These are phyloP conservation scores for Brachionus manjavacas DNA, from an alignment of 1,140 invertebrate genomes.

Conservation along the genomic window DNA sequence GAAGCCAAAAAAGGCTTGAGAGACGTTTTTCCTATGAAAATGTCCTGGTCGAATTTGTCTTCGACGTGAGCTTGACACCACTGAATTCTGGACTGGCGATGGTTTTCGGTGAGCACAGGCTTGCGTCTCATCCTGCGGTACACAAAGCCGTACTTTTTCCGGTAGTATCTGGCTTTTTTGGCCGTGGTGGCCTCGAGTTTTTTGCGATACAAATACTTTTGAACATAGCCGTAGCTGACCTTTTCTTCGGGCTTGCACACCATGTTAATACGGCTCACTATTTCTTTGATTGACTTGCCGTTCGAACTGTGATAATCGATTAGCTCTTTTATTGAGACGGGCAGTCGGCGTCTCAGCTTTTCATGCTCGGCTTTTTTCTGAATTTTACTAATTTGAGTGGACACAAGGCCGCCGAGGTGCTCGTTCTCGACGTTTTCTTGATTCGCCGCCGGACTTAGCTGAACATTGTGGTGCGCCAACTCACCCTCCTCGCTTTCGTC, in stretches of 20 bases:
- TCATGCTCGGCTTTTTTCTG: slow-evolving; percentile 20
- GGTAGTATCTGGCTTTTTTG: slow-evolving; percentile 22
- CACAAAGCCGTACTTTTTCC: slow-evolving; percentile 41
- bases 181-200: slow-evolving; percentile 30
- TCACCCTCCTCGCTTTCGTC: not conserved
- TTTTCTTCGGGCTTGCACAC: slow-evolving; percentile 35
- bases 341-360: slow-evolving; percentile 32
- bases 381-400: not conserved
- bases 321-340: slow-evolving; percentile 31
- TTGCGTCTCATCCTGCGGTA: slow-evolving; percentile 38
- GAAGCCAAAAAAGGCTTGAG: slow-evolving; percentile 36
- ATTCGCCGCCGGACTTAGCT: not conserved
- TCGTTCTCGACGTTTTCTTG: not conserved
- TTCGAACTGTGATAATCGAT: slow-evolving; percentile 38
- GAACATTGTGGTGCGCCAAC: not conserved
- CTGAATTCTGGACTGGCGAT: slow-evolving; percentile 23
- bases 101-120: slow-evolving; percentile 31
- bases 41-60: slow-evolving; percentile 35
- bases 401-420: not conserved
- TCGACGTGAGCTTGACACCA: slow-evolving; percentile 31
- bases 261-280: slow-evolving; percentile 32
- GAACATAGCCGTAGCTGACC: slow-evolving; percentile 34
- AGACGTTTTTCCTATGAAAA: slow-evolving; percentile 34
- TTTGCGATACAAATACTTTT: slow-evolving; percentile 41
- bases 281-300: slow-evolving; percentile 41